phyloP scores from a whole-genome alignment of 2,113 vertebrate species.

The Clupea harengus region DNA sequence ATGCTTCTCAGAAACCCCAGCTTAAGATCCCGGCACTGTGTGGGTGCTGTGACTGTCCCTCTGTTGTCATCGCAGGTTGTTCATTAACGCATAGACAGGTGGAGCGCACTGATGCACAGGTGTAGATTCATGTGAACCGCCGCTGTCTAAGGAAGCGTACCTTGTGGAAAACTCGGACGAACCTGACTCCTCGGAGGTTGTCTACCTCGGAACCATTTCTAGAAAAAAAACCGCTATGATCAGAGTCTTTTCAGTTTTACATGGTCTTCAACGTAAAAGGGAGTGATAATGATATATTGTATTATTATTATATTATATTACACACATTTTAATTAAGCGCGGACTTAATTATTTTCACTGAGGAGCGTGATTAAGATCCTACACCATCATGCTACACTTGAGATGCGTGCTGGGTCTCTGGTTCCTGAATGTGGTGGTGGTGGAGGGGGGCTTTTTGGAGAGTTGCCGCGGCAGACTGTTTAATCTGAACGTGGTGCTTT shows the following conservation, averaged over 20 bases:
- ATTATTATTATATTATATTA: too few relatives aligned
- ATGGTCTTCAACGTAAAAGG: too few relatives aligned
- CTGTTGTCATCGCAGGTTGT: constrained; percentile 59
- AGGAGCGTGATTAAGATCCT: neutral
- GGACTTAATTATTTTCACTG: neutral
- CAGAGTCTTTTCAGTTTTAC: neutral
- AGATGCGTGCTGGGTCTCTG: constrained; percentile 24
- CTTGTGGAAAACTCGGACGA: neutral
- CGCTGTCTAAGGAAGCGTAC: neutral
- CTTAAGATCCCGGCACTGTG: constrained; percentile 31
- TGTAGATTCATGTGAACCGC: neutral
- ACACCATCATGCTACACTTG: neutral
- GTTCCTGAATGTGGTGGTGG: constrained; percentile 37
- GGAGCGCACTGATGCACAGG: neutral
- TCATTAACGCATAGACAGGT: constrained; percentile 67
- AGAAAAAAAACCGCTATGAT: neutral
- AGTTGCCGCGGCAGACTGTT: constrained; percentile 25
- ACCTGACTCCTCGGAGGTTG: neutral
- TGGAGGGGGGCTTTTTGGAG: constrained; percentile 29
- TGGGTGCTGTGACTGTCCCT: constrained; percentile 38
- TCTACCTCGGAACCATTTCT: neutral
- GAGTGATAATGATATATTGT: too few relatives aligned
- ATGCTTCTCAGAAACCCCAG: neutral
- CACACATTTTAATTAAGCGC: too few relatives aligned
- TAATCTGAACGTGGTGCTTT: constrained; percentile 81